Percentiles rank a stretch among this genome's conserved stretches.
Evolutionary conservation across 37 sponge, comb jelly and placozoan genomes (phyloP).

Genomic region (Cliona cf. orientalis): DNA sequence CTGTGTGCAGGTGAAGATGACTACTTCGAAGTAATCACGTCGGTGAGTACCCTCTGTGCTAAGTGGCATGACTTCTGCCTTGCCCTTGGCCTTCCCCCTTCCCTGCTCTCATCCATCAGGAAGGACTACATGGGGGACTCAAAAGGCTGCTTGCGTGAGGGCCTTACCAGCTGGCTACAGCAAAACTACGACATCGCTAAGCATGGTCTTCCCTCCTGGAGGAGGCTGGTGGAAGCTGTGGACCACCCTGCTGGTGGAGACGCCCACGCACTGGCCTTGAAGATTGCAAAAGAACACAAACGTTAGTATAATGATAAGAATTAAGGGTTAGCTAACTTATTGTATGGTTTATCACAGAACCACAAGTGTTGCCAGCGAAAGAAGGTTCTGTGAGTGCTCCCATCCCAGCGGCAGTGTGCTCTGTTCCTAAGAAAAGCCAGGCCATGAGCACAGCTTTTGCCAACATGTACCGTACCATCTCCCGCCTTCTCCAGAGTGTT

Average conservation of each 20-base stretch:
- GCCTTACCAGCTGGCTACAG: not conserved
- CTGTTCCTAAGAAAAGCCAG: too few species aligned
- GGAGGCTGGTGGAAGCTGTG: not conserved
- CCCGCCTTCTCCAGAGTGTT: too few species aligned
- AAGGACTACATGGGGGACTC: not conserved
- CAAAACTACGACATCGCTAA: not conserved
- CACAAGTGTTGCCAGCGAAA: too few species aligned
- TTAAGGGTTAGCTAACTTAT: too few species aligned
- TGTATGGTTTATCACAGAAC: too few species aligned
- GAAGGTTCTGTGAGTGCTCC: too few species aligned
- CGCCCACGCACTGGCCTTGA: not conserved
- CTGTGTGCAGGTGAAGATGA: too few species aligned
- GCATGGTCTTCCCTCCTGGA: not conserved
- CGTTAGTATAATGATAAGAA: too few species aligned
- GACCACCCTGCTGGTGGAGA: not conserved
- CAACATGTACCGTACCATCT: too few species aligned
- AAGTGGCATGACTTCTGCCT: not conserved
- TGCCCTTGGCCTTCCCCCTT: not conserved
- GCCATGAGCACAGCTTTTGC: too few species aligned
- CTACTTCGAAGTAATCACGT: too few species aligned
- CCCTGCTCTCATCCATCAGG: not conserved
- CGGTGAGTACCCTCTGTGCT: not conserved
- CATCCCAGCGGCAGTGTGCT: too few species aligned
- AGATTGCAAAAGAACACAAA: not conserved
- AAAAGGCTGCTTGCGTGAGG: not conserved